Conservation (phyloP, 2,113 vertebrate species). For the Ursus arctos region DNA sequence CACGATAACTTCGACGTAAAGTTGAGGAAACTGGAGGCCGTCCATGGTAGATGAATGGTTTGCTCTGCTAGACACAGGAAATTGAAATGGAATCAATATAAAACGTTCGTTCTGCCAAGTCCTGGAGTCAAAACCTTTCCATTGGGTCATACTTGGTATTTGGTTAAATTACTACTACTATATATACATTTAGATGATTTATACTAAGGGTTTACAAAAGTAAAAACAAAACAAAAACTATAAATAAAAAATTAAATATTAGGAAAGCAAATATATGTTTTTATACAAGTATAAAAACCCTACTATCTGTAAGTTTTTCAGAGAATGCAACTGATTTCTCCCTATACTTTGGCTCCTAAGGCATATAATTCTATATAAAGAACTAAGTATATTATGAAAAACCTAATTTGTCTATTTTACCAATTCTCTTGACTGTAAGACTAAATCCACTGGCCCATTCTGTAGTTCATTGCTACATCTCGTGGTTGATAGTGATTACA, state of each 20-base stretch:
- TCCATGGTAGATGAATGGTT: not conserved
- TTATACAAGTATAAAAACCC: not conserved
- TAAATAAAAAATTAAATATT: not conserved
- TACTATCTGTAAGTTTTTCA: not conserved
- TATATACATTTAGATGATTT: not conserved
- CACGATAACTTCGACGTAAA: not conserved
- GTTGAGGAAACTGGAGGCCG: not conserved
- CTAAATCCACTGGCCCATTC: not conserved
- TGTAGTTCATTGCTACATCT: not conserved
- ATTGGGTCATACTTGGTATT: not conserved
- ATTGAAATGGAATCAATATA: not conserved
- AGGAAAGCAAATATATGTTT: not conserved
- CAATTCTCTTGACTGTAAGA: not conserved
- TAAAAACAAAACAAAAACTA: not conserved
- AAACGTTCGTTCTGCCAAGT: not conserved
- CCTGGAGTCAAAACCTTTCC: not conserved
- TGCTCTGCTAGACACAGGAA: not conserved
- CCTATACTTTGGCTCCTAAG: not conserved
- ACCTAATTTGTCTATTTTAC: not conserved
- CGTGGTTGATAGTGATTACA: not conserved
- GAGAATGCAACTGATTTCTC: not conserved
- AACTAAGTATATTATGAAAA: not conserved
- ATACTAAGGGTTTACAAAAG: not conserved
- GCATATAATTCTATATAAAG: not conserved
- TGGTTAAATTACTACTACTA: not conserved